Conservation (phyloP, 2,888 invertebrate species). For the Drosophila anomalata region DNA sequence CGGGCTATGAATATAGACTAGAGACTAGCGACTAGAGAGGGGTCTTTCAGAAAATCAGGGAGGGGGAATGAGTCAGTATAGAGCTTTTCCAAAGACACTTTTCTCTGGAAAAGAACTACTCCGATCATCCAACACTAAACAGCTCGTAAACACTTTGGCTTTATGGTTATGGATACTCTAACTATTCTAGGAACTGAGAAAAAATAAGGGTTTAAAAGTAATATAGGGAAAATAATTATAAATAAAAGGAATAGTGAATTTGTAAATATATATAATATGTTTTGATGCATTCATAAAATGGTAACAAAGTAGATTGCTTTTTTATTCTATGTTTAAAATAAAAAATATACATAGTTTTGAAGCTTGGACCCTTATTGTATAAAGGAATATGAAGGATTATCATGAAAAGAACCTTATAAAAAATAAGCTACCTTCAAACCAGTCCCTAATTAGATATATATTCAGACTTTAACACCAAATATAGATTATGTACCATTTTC, state of each 20-base stretch:
- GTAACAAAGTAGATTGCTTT: no score
- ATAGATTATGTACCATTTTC: not conserved
- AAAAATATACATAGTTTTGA: no score
- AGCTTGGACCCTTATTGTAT: no score
- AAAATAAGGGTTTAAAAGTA: not conserved
- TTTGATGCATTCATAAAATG: no score
- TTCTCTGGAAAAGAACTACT: slow-evolving; percentile 4
- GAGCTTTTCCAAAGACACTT: slow-evolving; percentile 30
- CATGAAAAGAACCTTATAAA: not conserved
- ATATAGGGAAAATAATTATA: not conserved
- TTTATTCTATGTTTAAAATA: no score
- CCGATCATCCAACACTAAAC: slow-evolving; percentile 62
- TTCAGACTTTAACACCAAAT: no score
- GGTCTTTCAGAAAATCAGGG: not conserved
- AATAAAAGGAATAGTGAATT: no score
- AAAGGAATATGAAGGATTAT: not conserved
- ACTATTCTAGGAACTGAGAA: not conserved
- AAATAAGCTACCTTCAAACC: not conserved
- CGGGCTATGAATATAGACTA: not conserved
- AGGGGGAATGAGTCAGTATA: slow-evolving; percentile 4
- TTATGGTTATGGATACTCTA: slow-evolving; percentile 54
- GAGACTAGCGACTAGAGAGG: not conserved
- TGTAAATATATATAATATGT: no score
- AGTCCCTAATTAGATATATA: no score
- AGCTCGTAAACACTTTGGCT: slow-evolving; percentile 75